Evolutionary conservation across 1,140 invertebrate genomes (phyloP).

Genomic region (Drosophila busckii): DNA sequence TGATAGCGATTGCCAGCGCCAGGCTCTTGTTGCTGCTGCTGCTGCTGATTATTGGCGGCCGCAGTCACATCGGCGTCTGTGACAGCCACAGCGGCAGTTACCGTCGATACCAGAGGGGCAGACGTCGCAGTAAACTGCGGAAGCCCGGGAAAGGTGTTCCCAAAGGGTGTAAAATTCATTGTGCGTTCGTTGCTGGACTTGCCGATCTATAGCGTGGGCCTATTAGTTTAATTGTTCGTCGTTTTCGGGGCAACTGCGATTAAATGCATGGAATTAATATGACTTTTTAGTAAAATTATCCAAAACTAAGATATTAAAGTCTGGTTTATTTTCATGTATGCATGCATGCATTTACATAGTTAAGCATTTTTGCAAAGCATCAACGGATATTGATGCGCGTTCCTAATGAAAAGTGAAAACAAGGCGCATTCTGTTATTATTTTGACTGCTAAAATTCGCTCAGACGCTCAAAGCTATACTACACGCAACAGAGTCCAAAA

Average conservation of each 20-base stretch:
- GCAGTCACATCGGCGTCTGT: constrained; percentile 48
- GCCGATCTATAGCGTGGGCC: background rate
- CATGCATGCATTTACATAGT: background rate
- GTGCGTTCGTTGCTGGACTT: constrained; percentile 28
- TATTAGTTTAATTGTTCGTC: constrained; percentile 20
- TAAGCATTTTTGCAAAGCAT: background rate
- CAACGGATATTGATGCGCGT: constrained; percentile 23
- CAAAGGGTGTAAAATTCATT: constrained; percentile 87
- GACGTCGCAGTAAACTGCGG: constrained; percentile 83
- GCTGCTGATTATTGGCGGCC: constrained; percentile 51
- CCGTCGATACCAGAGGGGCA: constrained; percentile 67
- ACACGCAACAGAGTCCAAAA: constrained; percentile 2
- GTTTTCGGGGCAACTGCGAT: constrained; percentile 27
- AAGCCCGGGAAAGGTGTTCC: constrained; percentile 82
- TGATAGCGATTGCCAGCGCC: constrained; percentile 57
- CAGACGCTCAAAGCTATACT: constrained; percentile 12
- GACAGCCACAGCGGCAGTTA: constrained; percentile 55
- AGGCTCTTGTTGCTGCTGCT: constrained; percentile 54
- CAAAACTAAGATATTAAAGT: background rate
- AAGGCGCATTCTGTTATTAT: constrained; percentile 46
- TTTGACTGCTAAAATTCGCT: constrained; percentile 49
- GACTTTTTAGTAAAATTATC: no score
- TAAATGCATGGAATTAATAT: no score
- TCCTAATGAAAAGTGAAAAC: constrained; percentile 65
- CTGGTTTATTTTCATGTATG: background rate